Percentiles rank a stretch among this genome's conserved stretches.
These are phyloP conservation scores for Mastomys coucha DNA, from an alignment of 2,113 vertebrate genomes.

Conservation along the genomic window DNA sequence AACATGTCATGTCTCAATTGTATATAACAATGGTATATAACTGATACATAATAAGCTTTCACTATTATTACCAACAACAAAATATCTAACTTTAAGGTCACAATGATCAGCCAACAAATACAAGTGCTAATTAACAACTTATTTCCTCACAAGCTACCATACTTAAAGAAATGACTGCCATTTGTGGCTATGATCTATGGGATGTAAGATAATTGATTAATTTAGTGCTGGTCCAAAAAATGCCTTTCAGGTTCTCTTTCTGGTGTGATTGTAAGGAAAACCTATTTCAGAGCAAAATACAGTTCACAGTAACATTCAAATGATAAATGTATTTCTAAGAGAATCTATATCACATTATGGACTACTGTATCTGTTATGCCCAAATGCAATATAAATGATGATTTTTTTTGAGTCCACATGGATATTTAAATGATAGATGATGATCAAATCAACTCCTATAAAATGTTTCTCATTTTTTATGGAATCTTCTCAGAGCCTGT, in stretches of 20 bases:
- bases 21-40: not conserved
- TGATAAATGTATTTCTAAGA: conserved; percentile 53
- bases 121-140: not conserved
- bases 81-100: not conserved
- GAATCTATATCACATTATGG: conserved; percentile 6
- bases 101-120: not conserved
- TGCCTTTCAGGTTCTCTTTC: not conserved
- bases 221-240: not conserved
- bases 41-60: not conserved
- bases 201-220: not conserved
- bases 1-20: not conserved
- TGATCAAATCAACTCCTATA: conserved; percentile 12
- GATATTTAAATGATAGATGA: conserved; percentile 24
- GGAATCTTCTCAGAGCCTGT: conserved; percentile 7
- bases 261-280: not conserved
- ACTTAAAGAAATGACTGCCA: not conserved
- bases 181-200: not conserved
- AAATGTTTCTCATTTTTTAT: conserved; percentile 34
- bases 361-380: not conserved
- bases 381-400: conserved; percentile 59
- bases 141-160: not conserved
- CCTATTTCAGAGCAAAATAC: not conserved
- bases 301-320: not conserved
- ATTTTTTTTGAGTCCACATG: conserved; percentile 49
- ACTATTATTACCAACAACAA: not conserved